Evolutionary conservation across 2,797 vertebrate species (phyloP), one percentile per base, ranked within the genome.

Genomic region (Falco novaeseelandiae): DNA sequence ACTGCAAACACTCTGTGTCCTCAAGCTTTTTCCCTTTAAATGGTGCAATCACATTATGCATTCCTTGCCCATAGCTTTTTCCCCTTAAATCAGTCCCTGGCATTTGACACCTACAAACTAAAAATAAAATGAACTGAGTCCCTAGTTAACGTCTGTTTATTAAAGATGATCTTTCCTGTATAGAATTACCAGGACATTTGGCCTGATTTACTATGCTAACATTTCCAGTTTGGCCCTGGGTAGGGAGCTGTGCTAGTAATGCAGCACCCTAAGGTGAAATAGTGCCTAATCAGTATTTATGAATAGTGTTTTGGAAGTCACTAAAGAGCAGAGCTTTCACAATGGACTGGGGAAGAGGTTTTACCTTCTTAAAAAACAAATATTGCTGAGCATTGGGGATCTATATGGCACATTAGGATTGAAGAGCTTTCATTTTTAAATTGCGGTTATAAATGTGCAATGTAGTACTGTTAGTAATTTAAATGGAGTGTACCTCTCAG

Each of bases 201-300:
- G 73, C 66, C 93, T 98, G 96, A 97, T 98, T 97, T 97, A 96
- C 93, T 97, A 12, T 73, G 95, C 91, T 96, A 97, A 96, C 96
- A 89, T 96, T 98, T 98, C 93, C 84, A 95, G 38, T 94, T 95
- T 95, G 10, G 34, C 79, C 87, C 73, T 74, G 69, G 92, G 32
- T 91, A 93, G 65, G 73, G 61, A 97, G 52, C 57, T 96, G 51
- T 96, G 93, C 74, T 94, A 62, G 73, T 73, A 94, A 83, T 22
- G 55, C 55, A 93, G 67, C 83, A 95, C 87, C 67, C 82, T 93
- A 61, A 72, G 71, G 95, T 97, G 96, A 98, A 97, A 97, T 96
- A 97, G 93, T 88, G 90, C 82, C 91, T 98, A 93, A 98, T 98
- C 95, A 97, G 96, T 98, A 98, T 98, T 98, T 98, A 98, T 97